Evolutionary conservation across 2,797 vertebrate genomes (phyloP), one percentile per base, ranked within the genome.

Genomic region (Catostomus latipinnis): DNA sequence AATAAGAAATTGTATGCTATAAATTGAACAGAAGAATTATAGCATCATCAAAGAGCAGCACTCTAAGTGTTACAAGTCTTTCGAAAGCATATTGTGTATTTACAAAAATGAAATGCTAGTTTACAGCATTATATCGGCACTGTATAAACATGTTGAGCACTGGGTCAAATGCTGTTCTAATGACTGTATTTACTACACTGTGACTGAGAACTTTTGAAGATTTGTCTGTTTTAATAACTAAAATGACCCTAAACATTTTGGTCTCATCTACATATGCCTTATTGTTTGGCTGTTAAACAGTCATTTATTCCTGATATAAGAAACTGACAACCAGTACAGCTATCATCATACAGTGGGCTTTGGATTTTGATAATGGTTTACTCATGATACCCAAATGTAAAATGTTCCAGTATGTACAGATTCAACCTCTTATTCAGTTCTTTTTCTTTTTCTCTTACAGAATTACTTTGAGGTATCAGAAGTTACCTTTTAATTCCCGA

Each of bases 61-160:
- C 48, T 52, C 3, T 43, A 70, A 43, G 53, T 54, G 4, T 46
- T 71, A 10, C 0, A 57, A 45, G 1, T 53, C 52, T 53, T 53
- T 9, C 3, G 12, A 53, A 53, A 53, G 10, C 52, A 53, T 9
- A 49, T 9, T 58, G 12, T 60, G 14, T 54, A 18, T 8, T n/a
- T 7, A 22, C 16, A 49, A 49, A 63, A 10, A 62, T 11, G 0
- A 16, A 10, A 14, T 61, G 34, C 73, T 65, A 16, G 50, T 66
- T 48, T 66, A 75, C 62, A 75, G n/a, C 73, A 46, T 0, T 71
- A 13, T 3, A 16, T 57, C 57, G 16, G 71, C 48, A 62, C 56
- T 48, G 10, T 13, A 12, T 53, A 13, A 10, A 45, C 22, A 45
- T 46, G 69, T 46, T 13, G 48, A 48, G 6, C 6, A 8, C 46